Percentiles rank a stretch among this genome's conserved stretches.
Evolutionary conservation across 2,113 vertebrate genomes (phyloP).

Genomic region (Brachypteracias leptosomus): DNA sequence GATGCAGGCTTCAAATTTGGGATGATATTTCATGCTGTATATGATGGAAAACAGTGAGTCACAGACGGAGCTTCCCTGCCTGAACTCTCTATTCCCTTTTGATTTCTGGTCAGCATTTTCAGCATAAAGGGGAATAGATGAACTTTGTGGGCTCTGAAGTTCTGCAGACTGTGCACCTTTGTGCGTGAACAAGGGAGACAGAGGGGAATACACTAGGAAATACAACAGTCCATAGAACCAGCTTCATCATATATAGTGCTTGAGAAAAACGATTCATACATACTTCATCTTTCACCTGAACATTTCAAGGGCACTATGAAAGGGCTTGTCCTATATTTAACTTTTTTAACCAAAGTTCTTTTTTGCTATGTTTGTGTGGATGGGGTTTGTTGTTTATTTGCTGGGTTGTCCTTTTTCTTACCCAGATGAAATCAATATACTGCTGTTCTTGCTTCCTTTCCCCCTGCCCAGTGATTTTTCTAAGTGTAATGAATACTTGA

Average conservation of each 20-base stretch:
- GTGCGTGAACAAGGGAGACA: rapidly evolving
- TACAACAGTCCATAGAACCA: not conserved
- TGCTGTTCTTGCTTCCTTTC: not conserved
- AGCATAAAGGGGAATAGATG: not conserved
- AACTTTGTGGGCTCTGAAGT: not conserved
- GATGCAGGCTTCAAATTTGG: not conserved
- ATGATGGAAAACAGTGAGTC: not conserved
- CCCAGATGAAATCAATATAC: not conserved
- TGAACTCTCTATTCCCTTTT: constrained; percentile 32
- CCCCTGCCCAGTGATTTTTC: not conserved
- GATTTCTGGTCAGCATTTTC: constrained; percentile 47
- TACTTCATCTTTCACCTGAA: not conserved
- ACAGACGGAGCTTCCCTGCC: constrained; percentile 6
- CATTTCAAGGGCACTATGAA: not conserved
- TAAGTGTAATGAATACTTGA: not conserved
- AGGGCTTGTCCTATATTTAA: not conserved
- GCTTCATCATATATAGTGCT: not conserved
- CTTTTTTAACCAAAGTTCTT: not conserved
- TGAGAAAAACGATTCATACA: not conserved
- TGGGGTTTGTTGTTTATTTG: not conserved
- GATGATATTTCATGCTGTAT: not conserved
- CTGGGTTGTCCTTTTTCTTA: not conserved
- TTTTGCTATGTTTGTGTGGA: not conserved
- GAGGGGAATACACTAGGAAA: not conserved
- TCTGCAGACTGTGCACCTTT: not conserved